Percentiles rank a stretch among this genome's conserved stretches.
phyloP scores from a whole-genome alignment of 2,113 vertebrate species.

The Gobiocypris rarus region DNA sequence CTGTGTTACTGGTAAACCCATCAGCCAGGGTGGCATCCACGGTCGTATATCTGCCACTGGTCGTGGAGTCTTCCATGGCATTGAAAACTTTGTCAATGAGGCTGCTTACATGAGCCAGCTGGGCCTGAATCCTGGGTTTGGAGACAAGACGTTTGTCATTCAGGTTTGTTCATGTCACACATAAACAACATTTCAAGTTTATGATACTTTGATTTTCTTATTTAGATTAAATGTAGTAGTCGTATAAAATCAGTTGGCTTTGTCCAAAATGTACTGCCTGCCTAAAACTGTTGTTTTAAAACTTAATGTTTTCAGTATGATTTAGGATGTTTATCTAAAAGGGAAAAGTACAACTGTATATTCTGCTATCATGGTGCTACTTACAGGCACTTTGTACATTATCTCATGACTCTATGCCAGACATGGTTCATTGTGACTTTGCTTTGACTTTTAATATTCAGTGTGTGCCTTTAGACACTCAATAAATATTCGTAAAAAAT shows the following conservation, averaged over 20 bases:
- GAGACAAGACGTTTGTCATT: slow-evolving; percentile 89
- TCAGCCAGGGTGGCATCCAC: slow-evolving; percentile 90
- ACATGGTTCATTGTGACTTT: slow-evolving; percentile 10
- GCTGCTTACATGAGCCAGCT: slow-evolving; percentile 88
- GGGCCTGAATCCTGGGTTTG: slow-evolving; percentile 87
- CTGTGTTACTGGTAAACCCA: slow-evolving; percentile 90
- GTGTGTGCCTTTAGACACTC: not conserved
- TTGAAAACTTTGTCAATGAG: slow-evolving; percentile 92
- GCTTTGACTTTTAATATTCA: not conserved
- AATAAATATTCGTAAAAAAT: not conserved
- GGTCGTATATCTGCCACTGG: slow-evolving; percentile 89
- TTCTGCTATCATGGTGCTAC: not conserved
- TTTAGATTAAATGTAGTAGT: too few species aligned
- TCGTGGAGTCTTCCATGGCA: slow-evolving; percentile 88
- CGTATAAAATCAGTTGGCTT: not conserved
- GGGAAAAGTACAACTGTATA: not conserved
- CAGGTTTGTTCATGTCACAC: slow-evolving; percentile 76
- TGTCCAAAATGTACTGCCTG: not conserved
- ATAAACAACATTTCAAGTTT: not conserved
- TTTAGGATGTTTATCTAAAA: not conserved
- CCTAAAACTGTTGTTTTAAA: not conserved
- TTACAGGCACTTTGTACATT: not conserved
- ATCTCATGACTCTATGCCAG: not conserved
- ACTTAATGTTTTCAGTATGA: not conserved
- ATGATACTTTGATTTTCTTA: too few species aligned